Evolutionary conservation across 1,140 invertebrate species (phyloP).

Genomic region (Ruditapes philippinarum): DNA sequence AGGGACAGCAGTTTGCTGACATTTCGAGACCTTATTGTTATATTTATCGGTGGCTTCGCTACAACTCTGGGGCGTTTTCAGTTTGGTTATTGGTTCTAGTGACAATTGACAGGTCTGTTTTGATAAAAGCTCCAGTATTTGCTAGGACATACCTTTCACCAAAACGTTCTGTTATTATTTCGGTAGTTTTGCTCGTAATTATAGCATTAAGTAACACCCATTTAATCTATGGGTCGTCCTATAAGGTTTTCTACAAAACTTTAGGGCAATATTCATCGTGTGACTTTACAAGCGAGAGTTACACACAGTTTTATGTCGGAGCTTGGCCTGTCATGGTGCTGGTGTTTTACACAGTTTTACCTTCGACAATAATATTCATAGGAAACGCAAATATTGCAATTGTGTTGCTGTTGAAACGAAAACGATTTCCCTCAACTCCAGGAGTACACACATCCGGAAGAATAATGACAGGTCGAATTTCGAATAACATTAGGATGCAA

Average conservation of each 20-base stretch:
- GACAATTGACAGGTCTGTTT: not conserved
- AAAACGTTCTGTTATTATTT: not conserved
- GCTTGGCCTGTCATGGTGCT: not conserved
- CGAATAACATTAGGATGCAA: not conserved
- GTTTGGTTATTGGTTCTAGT: not conserved
- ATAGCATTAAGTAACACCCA: not conserved
- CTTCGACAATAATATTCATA: not conserved
- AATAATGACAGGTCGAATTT: not conserved
- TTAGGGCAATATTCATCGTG: no score
- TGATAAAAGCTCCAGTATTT: not conserved
- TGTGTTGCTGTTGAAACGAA: not conserved
- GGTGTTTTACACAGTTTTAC: not conserved
- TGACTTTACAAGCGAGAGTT: not conserved
- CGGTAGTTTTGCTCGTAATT: not conserved
- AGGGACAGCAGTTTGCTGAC: not conserved
- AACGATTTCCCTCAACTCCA: not conserved
- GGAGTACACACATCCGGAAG: not conserved
- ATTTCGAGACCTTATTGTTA: not conserved
- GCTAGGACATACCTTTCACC: not conserved
- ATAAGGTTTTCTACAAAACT: no score
- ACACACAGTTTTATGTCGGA: not conserved
- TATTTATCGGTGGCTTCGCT: not conserved
- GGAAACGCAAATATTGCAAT: not conserved
- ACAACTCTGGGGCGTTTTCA: not conserved
- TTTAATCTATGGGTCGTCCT: not conserved